Evolutionary conservation across 2,797 vertebrate genomes (phyloP).

Genomic region (Dipus sagitta): DNA sequence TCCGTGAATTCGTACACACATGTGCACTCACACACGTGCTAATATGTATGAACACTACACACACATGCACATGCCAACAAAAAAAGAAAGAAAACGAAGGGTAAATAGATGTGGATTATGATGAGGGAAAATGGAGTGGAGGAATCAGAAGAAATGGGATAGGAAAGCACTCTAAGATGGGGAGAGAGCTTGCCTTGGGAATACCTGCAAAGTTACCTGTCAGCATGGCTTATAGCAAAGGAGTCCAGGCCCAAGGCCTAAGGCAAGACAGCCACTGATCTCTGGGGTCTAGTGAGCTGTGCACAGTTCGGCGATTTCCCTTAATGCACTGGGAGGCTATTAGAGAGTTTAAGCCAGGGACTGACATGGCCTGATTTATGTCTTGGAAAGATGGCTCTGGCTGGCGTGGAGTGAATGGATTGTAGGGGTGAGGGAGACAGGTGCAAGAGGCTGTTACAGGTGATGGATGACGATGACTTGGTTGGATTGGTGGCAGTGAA

Average conservation of each 20-base stretch:
- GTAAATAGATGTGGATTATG: background rate
- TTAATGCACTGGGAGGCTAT: constrained; percentile 49
- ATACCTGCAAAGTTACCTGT: background rate
- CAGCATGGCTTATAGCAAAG: background rate
- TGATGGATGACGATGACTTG: constrained; percentile 69
- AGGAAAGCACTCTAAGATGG: background rate
- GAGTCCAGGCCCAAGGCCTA: too few species aligned
- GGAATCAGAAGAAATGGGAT: background rate
- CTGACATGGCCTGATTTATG: constrained; percentile 71
- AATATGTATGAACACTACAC: too few species aligned
- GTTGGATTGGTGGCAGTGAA: constrained; percentile 55
- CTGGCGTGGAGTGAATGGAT: constrained; percentile 55
- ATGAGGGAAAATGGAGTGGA: too few species aligned
- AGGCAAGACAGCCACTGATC: background rate
- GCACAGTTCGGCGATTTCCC: constrained; percentile 34
- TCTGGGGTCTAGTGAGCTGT: background rate
- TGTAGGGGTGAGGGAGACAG: background rate
- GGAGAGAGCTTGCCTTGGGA: background rate
- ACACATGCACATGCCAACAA: too few species aligned
- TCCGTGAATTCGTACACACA: too few species aligned
- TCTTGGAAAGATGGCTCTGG: constrained; percentile 63
- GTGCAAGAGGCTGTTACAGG: constrained; percentile 50
- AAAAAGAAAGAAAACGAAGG: background rate
- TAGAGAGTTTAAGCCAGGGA: constrained; percentile 61
- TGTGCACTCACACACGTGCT: too few species aligned